Conservation (phyloP, 2,888 invertebrate species). For the Lepidochrysops patricia region DNA sequence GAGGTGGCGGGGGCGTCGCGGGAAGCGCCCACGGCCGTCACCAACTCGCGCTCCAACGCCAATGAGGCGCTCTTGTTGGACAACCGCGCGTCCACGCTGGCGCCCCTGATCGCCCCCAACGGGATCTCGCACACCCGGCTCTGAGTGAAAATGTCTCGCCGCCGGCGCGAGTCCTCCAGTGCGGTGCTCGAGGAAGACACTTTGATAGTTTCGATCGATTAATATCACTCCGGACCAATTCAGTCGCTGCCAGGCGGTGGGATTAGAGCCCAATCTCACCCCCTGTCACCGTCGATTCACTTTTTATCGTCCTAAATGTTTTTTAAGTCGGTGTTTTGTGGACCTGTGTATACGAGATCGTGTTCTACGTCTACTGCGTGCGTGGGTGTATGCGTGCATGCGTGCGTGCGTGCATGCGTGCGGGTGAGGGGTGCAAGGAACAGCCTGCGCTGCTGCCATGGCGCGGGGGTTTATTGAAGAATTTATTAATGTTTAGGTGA, state of each 20-base stretch:
- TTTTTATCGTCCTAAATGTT: conserved; percentile 9
- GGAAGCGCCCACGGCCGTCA: conserved; percentile 68
- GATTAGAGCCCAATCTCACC: conserved; percentile 52
- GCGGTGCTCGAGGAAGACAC: conserved; percentile 50
- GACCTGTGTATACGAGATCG: conserved; percentile 25
- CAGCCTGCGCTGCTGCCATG: conserved; percentile 26
- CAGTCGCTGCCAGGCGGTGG: conserved; percentile 26
- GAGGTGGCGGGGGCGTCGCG: conserved; percentile 44
- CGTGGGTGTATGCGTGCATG: background rate
- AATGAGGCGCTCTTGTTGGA: conserved; percentile 54
- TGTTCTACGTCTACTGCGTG: conserved; percentile 24
- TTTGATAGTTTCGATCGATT: conserved; percentile 55
- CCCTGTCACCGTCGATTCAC: conserved; percentile 24
- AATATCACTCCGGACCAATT: conserved; percentile 25
- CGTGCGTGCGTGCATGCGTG: conserved; percentile 16
- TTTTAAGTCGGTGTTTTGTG: conserved; percentile 7
- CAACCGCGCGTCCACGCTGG: conserved; percentile 42
- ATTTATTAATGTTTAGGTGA: conserved; percentile 64
- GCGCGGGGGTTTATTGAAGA: conserved; percentile 63
- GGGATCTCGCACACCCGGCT: conserved; percentile 55
- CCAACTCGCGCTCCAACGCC: conserved; percentile 51
- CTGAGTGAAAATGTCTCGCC: conserved; percentile 58
- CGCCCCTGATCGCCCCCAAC: conserved; percentile 55
- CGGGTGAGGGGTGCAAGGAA: background rate
- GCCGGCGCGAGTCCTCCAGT: conserved; percentile 40